Evolutionary conservation across 2,113 vertebrate genomes (phyloP).

Genomic region (Pontoporia blainvillei): DNA sequence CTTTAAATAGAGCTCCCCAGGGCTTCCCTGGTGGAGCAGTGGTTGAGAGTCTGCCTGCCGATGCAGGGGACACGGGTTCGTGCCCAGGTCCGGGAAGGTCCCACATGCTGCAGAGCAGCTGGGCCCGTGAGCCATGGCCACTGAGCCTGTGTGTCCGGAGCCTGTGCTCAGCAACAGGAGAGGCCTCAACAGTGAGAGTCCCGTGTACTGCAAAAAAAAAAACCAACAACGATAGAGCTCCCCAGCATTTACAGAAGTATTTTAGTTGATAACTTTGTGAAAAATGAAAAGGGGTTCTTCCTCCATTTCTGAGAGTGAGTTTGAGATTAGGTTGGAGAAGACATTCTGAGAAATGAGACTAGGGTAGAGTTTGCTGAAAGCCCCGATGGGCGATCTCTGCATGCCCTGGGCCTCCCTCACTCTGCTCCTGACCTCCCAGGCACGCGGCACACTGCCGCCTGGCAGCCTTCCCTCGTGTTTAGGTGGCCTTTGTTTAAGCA

Average conservation of each 20-base stretch:
- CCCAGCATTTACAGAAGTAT: rapidly evolving
- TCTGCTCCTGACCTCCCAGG: background rate
- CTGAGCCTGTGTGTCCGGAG: no score
- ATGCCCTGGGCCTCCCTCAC: rapidly evolving
- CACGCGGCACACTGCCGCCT: background rate
- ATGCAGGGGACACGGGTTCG: no score
- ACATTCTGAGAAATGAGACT: background rate
- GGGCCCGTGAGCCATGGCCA: no score
- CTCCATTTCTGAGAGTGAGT: background rate
- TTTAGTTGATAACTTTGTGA: background rate
- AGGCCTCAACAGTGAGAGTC: no score
- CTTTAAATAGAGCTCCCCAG: background rate
- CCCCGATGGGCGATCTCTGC: background rate
- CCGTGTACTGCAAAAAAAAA: no score
- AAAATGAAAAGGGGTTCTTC: background rate
- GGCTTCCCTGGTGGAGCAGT: no score
- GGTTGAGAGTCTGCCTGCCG: no score
- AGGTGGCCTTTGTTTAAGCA: conserved; percentile 2
- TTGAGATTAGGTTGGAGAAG: background rate
- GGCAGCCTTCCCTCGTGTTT: background rate
- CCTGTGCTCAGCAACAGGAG: no score
- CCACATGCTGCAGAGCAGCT: no score
- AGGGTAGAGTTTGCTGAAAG: background rate
- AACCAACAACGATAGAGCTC: background rate
- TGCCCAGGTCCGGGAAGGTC: no score